Percentiles rank a stretch among this genome's conserved stretches.
phyloP scores from a whole-genome alignment of 1,140 invertebrate genomes.

The Campodea augens region DNA sequence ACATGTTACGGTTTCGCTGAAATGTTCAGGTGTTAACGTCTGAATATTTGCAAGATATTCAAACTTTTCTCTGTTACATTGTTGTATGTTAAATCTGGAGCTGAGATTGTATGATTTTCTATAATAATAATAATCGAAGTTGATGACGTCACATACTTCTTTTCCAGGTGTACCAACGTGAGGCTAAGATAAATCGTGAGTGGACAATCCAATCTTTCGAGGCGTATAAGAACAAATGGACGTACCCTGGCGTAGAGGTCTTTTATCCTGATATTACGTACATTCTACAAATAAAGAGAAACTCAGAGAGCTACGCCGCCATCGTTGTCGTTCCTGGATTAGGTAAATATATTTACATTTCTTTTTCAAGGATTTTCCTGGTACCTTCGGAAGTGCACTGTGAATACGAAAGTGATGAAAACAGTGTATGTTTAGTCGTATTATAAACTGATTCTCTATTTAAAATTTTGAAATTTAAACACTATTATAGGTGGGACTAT shows the following conservation, averaged over 20 bases:
- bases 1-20: no score
- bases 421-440: not conserved
- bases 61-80: no score
- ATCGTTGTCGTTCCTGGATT: not conserved
- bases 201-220: not conserved
- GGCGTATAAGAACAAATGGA: not conserved
- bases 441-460: not conserved
- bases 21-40: no score
- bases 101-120: no score
- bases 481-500: not conserved
- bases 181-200: no score
- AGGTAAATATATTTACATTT: not conserved
- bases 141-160: no score
- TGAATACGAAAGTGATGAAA: not conserved
- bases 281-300: not conserved
- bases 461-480: not conserved
- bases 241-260: not conserved
- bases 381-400: not conserved
- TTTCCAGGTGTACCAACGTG: no score
- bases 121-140: no score
- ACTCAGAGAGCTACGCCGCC: not conserved
- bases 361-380: no score
- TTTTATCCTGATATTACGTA: not conserved
- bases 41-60: no score
- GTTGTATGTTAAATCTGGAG: no score